phyloP scores from a whole-genome alignment of 1,140 invertebrate genomes.

The Anastatus disparis region DNA sequence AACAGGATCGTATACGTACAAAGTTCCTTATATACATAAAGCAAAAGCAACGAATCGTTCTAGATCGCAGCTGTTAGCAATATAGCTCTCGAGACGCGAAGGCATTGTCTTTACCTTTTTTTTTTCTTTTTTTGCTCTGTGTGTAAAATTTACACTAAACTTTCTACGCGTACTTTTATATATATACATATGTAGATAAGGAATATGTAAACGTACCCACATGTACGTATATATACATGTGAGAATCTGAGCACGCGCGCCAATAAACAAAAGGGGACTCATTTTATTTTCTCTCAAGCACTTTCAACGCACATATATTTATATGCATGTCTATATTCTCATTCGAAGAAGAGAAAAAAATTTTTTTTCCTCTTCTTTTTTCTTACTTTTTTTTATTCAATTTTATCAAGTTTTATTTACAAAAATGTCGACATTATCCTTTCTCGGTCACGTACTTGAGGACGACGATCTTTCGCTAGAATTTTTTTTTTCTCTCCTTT shows the following conservation, averaged over 20 bases:
- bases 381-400: background rate
- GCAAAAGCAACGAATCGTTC: slow-evolving; percentile 16
- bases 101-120: slow-evolving; percentile 18
- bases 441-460: too few relatives aligned
- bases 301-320: slow-evolving; percentile 3
- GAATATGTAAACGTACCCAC: background rate
- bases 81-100: too few relatives aligned
- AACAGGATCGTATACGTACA: too few relatives aligned
- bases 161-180: slow-evolving; percentile 14
- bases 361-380: background rate
- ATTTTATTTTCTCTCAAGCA: slow-evolving; percentile 1
- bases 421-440: slow-evolving; percentile 20
- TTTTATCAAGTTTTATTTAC: slow-evolving; percentile 11
- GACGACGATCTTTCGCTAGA: too few relatives aligned
- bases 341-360: too few relatives aligned
- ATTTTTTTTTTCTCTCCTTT: too few relatives aligned
- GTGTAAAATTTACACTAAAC: slow-evolving; percentile 20
- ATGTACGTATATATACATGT: background rate
- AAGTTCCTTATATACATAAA: too few relatives aligned
- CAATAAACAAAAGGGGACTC: slow-evolving; percentile 12
- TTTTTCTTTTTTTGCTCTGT: background rate
- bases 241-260: slow-evolving; percentile 10
- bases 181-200: background rate
- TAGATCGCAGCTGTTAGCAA: slow-evolving; percentile 13
- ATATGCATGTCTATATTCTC: too few relatives aligned